phyloP scores from a whole-genome alignment of 1,140 invertebrate genomes.

The Hycleus cichorii region DNA sequence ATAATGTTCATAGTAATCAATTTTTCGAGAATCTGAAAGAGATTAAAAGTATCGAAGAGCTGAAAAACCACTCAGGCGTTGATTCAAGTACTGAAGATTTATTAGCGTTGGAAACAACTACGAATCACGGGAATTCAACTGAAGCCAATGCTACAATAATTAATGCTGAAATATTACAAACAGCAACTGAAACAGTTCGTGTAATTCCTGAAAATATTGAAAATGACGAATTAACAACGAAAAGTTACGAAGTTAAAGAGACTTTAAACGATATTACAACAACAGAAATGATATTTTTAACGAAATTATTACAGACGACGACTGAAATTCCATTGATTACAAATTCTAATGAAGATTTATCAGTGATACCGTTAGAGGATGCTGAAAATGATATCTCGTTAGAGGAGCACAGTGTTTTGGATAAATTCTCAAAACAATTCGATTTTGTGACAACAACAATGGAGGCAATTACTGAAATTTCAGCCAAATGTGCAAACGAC shows the following conservation, averaged over 20 bases:
- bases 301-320: conserved; percentile 16
- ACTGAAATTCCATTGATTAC: conserved; percentile 11
- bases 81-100: conserved; percentile 35
- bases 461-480: conserved; percentile 26
- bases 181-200: conserved; percentile 22
- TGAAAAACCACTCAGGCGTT: neutral
- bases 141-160: conserved; percentile 6
- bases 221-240: neutral
- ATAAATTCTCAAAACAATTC: conserved; percentile 16
- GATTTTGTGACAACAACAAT: neutral
- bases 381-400: conserved; percentile 25
- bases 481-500: conserved; percentile 49
- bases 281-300: conserved; percentile 28
- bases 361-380: conserved; percentile 15
- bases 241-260: conserved; percentile 30
- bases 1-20: conserved; percentile 36
- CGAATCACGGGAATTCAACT: neutral
- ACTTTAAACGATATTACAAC: conserved; percentile 29
- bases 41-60: neutral
- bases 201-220: conserved; percentile 1
- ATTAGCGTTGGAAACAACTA: conserved; percentile 37
- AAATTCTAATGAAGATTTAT: conserved; percentile 10
- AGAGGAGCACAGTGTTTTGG: conserved; percentile 27
- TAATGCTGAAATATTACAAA: conserved; percentile 25
- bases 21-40: conserved; percentile 21